Conservation (phyloP, 2,888 invertebrate species). For the Saturnia japonica region DNA sequence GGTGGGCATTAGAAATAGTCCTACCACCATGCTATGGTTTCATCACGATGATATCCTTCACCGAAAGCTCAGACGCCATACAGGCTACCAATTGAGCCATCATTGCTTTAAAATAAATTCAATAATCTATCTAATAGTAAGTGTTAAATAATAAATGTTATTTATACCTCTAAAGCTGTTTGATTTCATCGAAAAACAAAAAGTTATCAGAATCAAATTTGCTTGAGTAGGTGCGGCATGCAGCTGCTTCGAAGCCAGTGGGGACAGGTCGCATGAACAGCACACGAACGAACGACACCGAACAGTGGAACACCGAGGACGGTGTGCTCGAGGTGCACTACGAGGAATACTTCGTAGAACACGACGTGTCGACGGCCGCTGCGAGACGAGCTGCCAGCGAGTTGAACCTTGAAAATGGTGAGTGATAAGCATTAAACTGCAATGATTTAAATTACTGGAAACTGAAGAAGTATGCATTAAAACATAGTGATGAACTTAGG, state of each 20-base stretch:
- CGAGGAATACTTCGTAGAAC: slow-evolving; percentile 85
- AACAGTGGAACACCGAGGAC: slow-evolving; percentile 41
- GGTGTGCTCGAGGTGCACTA: slow-evolving; percentile 54
- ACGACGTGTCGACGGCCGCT: slow-evolving; percentile 82
- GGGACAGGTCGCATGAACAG: slow-evolving; percentile 58
- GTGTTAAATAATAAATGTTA: too few relatives aligned
- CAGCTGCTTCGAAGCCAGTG: slow-evolving; percentile 65
- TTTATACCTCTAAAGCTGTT: too few relatives aligned
- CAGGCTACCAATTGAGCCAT: too few relatives aligned
- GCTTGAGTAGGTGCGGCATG: slow-evolving; percentile 64
- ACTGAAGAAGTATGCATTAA: too few relatives aligned
- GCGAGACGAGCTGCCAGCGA: slow-evolving; percentile 79
- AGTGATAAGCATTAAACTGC: slow-evolving; percentile 23
- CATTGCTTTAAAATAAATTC: too few relatives aligned
- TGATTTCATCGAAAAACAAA: background rate
- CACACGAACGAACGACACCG: slow-evolving; percentile 42
- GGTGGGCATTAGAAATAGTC: too few relatives aligned
- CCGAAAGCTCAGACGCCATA: too few relatives aligned
- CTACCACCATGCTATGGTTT: too few relatives aligned
- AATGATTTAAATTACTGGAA: too few relatives aligned
- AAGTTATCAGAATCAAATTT: background rate
- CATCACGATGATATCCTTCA: too few relatives aligned
- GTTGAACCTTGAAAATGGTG: slow-evolving; percentile 62
- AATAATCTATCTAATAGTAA: too few relatives aligned
- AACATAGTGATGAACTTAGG: too few relatives aligned